Base-by-base conservation (phyloP, 2,888 invertebrate species). In the Andrena marginata region DNA sequence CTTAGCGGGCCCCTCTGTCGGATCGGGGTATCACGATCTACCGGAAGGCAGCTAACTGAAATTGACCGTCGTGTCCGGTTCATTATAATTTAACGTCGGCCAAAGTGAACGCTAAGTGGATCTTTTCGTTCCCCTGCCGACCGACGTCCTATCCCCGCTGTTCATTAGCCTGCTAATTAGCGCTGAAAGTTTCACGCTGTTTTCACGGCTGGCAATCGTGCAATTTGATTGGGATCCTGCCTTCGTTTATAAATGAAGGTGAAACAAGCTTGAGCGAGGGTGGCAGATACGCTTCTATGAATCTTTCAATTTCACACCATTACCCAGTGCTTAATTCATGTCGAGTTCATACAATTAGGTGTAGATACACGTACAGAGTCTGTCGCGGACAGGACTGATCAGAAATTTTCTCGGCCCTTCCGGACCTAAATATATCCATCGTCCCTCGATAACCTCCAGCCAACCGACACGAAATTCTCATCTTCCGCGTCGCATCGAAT, bases 71-170 rank as follows among this genome's bases (percentile, higher is more conserved):
- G 74, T 10, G 20, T 59, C 78, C 71, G 75, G 86, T 83, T 86
- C 85, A 88, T 88, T 88, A 88, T 83, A 88, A 88, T 88, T 88
- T 88, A 88, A 88, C 82, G 85, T 59, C 65, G 74, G 48, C 77
- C 80, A 78, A 86, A 88, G 83, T 85, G 88, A 83, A 76, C 88
- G 71, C 80, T 85, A 88, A 88, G 88, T 88, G 87, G 86, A 88
- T 85, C 85, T 86, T 83, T 87, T 87, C 77, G 71, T 77, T 75
- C 78, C 65, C 60, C 71, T 67, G 73, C 78, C 81, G 64, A 42
- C 71, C 62, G 23, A 6, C 63, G 59, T 77, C 84, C 85, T 79
- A 77, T 70, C 76, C 67, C 59, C 63, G 76, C 54, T 62, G 35
- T 60, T 69, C 48, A 13, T 29, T 68, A 2, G 70, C 71, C 62